These are phyloP conservation scores for Micromussa lordhowensis DNA, from an alignment of 92 coral and sea anemone genomes.

Conservation along the genomic window DNA sequence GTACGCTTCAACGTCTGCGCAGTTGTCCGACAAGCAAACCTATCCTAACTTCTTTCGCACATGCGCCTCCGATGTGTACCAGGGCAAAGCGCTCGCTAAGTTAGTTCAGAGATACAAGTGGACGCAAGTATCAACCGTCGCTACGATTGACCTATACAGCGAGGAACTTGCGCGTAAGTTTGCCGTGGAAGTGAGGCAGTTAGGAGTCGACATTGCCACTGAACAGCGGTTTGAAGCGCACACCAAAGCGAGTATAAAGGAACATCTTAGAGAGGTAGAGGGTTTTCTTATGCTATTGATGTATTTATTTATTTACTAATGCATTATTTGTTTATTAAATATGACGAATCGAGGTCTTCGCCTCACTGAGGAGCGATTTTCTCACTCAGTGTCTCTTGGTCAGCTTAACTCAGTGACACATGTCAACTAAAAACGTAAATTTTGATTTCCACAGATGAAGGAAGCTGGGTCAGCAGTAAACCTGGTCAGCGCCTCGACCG, in stretches of 20 bases:
- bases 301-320: no score
- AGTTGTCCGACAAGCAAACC: slow-evolving; percentile 83
- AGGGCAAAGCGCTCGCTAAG: slow-evolving; percentile 84
- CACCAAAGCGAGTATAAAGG: slow-evolving; percentile 68
- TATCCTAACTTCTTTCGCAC: slow-evolving; percentile 97
- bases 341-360: not conserved
- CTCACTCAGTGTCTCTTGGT: no score
- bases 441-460: slow-evolving; percentile 62
- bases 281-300: no score
- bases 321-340: not conserved
- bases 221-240: slow-evolving; percentile 84
- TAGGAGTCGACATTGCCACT: slow-evolving; percentile 82
- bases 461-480: slow-evolving; percentile 86
- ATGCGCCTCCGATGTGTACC: slow-evolving; percentile 89
- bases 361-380: not conserved
- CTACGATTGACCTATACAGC: slow-evolving; percentile 87
- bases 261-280: slow-evolving; percentile 73
- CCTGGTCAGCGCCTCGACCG: slow-evolving; percentile 88
- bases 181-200: slow-evolving; percentile 82
- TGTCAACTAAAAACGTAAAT: no score
- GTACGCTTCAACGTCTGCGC: slow-evolving; percentile 91
- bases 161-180: slow-evolving; percentile 83
- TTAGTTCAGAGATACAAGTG: slow-evolving; percentile 82
- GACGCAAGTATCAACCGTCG: slow-evolving; percentile 88
- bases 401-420: no score